Evolutionary conservation across 2,888 invertebrate genomes (phyloP).

Genomic region (Aplocera efformata): DNA sequence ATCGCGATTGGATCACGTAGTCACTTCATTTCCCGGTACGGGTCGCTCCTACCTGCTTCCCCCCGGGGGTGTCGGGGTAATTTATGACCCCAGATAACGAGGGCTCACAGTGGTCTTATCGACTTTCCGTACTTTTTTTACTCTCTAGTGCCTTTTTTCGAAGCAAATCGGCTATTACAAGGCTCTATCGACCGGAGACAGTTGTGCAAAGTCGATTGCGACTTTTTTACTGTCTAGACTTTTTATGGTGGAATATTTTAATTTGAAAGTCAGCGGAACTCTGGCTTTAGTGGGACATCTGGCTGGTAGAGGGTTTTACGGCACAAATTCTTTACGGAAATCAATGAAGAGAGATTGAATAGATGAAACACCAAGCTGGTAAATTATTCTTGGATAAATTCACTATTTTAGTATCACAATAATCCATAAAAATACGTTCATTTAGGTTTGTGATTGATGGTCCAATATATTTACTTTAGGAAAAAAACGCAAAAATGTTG

Average conservation of each 20-base stretch:
- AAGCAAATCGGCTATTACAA: conserved; percentile 70
- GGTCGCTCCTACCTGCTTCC: conserved; percentile 64
- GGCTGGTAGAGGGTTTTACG: conserved; percentile 25
- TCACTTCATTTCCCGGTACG: conserved; percentile 72
- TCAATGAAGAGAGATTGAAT: background rate
- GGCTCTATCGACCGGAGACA: conserved; percentile 60
- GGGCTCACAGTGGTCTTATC: conserved; percentile 76
- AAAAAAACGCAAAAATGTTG: too few relatives aligned
- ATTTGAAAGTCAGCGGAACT: conserved; percentile 32
- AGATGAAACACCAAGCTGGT: conserved; percentile 7
- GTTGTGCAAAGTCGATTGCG: conserved; percentile 39
- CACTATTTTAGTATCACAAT: too few relatives aligned
- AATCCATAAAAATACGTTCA: too few relatives aligned
- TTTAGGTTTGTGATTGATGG: too few relatives aligned
- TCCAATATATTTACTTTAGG: too few relatives aligned
- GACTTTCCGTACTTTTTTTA: conserved; percentile 67
- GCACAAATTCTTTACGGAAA: conserved; percentile 3
- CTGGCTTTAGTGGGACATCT: conserved; percentile 26
- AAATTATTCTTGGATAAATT: background rate
- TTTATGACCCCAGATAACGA: conserved; percentile 78
- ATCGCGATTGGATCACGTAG: conserved; percentile 80
- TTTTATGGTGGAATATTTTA: conserved; percentile 34
- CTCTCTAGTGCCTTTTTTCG: conserved; percentile 67
- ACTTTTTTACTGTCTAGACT: conserved; percentile 47
- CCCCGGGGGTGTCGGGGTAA: conserved; percentile 71